These are phyloP conservation scores for Upupa epops DNA, from an alignment of 2,113 vertebrate genomes.

Conservation along the genomic window DNA sequence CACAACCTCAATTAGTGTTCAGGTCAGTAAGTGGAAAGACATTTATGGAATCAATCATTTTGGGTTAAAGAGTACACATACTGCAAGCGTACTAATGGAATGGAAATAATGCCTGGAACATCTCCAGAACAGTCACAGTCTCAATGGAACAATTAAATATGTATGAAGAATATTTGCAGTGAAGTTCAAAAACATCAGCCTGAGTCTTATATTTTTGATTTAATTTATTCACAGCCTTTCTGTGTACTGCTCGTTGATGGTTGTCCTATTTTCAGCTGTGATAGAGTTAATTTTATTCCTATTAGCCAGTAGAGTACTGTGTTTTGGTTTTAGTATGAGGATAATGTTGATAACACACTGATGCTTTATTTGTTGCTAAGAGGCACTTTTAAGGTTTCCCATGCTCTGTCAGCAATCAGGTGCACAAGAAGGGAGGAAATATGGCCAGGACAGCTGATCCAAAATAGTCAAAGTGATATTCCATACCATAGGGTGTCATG, in stretches of 20 bases:
- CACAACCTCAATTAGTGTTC: conserved; percentile 75
- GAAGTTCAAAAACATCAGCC: conserved; percentile 77
- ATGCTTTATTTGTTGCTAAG: background rate
- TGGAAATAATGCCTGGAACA: conserved; percentile 79
- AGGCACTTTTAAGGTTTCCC: background rate
- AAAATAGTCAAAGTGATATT: background rate
- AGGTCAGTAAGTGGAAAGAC: conserved; percentile 75
- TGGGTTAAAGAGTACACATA: conserved; percentile 72
- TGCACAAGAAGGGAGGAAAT: background rate
- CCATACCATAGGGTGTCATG: background rate
- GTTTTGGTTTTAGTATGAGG: background rate
- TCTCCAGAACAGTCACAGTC: conserved; percentile 72
- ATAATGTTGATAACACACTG: background rate
- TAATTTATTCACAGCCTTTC: conserved; percentile 77
- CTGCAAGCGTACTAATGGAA: conserved; percentile 77
- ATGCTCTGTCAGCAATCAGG: background rate
- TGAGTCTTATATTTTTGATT: conserved; percentile 71
- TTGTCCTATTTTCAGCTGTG: background rate
- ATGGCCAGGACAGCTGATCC: background rate
- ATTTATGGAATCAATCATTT: conserved; percentile 82
- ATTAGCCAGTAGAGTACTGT: background rate
- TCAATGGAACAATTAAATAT: conserved; percentile 80
- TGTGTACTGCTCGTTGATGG: conserved; percentile 43
- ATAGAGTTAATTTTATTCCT: background rate
- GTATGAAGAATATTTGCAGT: conserved; percentile 78